Conservation (phyloP, 2,888 invertebrate species). For the Phaonia tiefii region DNA sequence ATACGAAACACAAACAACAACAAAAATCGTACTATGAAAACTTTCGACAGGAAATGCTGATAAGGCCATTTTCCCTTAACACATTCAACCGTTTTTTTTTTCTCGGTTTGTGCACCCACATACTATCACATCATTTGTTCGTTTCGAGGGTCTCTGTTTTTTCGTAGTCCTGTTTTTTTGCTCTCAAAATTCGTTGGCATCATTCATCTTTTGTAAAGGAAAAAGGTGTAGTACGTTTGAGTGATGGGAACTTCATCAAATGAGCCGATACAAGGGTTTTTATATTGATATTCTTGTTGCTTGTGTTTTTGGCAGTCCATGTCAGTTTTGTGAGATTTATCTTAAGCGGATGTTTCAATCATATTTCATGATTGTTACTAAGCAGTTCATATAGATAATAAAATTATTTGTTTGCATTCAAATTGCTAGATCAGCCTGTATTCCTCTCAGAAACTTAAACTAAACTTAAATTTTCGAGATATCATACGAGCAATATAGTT, state of each 20-base stretch:
- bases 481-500: too few relatives aligned
- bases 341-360: too few relatives aligned
- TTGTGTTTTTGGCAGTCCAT: too few relatives aligned
- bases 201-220: conserved; percentile 64
- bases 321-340: too few relatives aligned
- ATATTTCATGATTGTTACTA: too few relatives aligned
- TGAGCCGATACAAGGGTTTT: too few relatives aligned
- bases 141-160: conserved; percentile 24
- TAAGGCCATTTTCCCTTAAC: conserved; percentile 77
- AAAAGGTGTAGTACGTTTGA: conserved; percentile 20
- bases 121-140: conserved; percentile 69
- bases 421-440: too few relatives aligned
- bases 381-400: too few relatives aligned
- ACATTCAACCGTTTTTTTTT: conserved; percentile 68
- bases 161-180: conserved; percentile 35
- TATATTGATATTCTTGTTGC: too few relatives aligned
- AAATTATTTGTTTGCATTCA: too few relatives aligned
- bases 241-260: background rate
- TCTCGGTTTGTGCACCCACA: conserved; percentile 47
- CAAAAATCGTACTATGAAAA: conserved; percentile 72
- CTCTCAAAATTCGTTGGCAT: conserved; percentile 56
- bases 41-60: conserved; percentile 80
- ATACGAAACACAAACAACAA: conserved; percentile 72
- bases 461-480: too few relatives aligned
- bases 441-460: too few relatives aligned